These are phyloP conservation scores for Aphyosemion australe DNA, from an alignment of 2,113 vertebrate genomes.

Conservation along the genomic window DNA sequence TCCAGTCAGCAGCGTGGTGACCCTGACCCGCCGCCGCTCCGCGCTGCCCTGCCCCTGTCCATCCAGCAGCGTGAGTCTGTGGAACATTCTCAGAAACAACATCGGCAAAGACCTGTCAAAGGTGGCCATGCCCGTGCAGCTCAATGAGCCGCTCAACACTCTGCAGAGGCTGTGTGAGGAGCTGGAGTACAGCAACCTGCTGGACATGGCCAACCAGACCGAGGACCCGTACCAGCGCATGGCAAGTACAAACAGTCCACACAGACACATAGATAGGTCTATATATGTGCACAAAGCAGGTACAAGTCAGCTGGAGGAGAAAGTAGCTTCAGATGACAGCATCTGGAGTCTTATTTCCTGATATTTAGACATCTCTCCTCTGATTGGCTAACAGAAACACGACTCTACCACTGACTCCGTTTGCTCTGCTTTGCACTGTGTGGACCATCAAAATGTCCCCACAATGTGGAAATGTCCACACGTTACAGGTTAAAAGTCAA, in stretches of 20 bases:
- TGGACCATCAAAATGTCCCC: too few relatives aligned
- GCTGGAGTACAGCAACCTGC: constrained; percentile 93
- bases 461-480: too few relatives aligned
- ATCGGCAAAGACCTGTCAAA: constrained; percentile 98
- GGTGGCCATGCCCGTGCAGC: constrained; percentile 94
- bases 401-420: too few relatives aligned
- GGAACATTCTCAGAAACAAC: constrained; percentile 96
- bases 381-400: too few relatives aligned
- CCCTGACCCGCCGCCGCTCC: constrained; percentile 74
- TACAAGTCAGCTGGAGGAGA: too few relatives aligned
- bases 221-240: constrained; percentile 87
- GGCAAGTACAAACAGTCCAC: constrained; percentile 70
- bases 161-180: constrained; percentile 96
- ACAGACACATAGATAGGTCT: background rate
- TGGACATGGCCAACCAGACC: constrained; percentile 85
- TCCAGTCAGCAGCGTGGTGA: constrained; percentile 39
- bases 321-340: too few relatives aligned
- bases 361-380: too few relatives aligned
- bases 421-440: too few relatives aligned
- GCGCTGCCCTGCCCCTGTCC: constrained; percentile 86
- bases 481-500: too few relatives aligned
- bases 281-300: too few relatives aligned
- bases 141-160: constrained; percentile 95
- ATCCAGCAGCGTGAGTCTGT: constrained; percentile 89
- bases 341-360: too few relatives aligned